Evolutionary conservation across 1,140 invertebrate genomes (phyloP).

Genomic region (Eumeta japonica): DNA sequence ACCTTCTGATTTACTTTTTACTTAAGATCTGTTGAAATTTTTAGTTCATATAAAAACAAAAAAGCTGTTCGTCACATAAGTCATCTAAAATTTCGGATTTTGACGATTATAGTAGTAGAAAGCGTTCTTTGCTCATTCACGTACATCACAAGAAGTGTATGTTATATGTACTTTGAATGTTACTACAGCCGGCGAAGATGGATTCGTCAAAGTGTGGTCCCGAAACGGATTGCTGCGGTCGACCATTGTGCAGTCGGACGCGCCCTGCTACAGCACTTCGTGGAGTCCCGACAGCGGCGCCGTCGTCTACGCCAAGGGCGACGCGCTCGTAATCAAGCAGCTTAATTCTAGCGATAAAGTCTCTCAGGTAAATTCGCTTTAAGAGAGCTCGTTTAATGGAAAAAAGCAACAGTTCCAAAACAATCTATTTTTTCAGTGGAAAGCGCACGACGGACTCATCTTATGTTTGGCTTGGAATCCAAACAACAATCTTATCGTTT

Average conservation of each 20-base stretch:
- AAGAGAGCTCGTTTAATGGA: background rate
- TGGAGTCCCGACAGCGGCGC: constrained; percentile 87
- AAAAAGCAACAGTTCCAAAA: no score
- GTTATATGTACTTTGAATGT: background rate
- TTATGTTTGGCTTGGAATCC: constrained; percentile 87
- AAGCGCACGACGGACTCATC: constrained; percentile 92
- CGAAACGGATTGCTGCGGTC: constrained; percentile 92
- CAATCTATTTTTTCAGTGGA: constrained; percentile 88
- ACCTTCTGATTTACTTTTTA: no score
- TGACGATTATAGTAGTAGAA: no score
- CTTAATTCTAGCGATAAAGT: constrained; percentile 86
- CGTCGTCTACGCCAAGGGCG: constrained; percentile 83
- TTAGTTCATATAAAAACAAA: no score
- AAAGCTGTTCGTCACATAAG: no score
- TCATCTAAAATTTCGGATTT: no score
- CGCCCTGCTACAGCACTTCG: constrained; percentile 76
- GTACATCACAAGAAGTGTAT: no score
- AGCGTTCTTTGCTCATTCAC: no score
- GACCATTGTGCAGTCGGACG: constrained; percentile 78
- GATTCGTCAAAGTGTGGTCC: constrained; percentile 95
- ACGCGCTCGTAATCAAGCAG: constrained; percentile 84
- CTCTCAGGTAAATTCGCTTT: constrained; percentile 65
- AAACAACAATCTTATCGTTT: constrained; percentile 83
- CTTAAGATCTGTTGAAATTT: no score
- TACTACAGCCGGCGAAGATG: constrained; percentile 89